A percentile compares a stretch with the other conserved stretches of the same genome.
Evolutionary conservation across 2,888 invertebrate species (phyloP).

Genomic region (Anthrax anthrax): DNA sequence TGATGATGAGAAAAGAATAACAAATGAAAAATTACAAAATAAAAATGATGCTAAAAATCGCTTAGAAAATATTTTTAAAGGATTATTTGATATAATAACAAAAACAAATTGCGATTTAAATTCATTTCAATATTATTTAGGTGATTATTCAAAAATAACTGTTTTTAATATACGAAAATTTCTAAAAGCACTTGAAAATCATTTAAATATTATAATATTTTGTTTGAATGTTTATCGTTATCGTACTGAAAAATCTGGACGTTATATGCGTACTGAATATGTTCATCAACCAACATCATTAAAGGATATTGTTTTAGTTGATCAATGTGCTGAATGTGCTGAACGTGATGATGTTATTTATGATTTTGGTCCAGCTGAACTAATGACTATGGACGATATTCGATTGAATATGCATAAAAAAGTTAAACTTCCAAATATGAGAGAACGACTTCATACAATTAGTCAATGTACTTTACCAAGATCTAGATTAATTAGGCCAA

Average conservation of each 20-base stretch:
- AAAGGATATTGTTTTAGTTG: constrained; percentile 34
- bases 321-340: constrained; percentile 34
- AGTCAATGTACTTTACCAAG: constrained; percentile 30
- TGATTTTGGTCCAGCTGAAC: constrained; percentile 22
- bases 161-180: constrained; percentile 41
- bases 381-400: constrained; percentile 11
- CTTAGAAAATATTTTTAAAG: constrained; percentile 20
- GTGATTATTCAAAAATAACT: constrained; percentile 44
- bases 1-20: constrained; percentile 14
- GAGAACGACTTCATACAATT: constrained; percentile 31
- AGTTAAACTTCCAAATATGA: constrained; percentile 31
- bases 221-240: too few relatives aligned
- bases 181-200: constrained; percentile 7
- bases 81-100: constrained; percentile 27
- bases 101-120: constrained; percentile 37
- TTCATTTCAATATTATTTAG: constrained; percentile 37
- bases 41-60: constrained; percentile 18
- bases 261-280: neutral
- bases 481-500: constrained; percentile 18
- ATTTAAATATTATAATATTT: neutral
- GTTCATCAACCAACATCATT: constrained; percentile 33
- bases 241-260: neutral
- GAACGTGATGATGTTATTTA: constrained; percentile 31
- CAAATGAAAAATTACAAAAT: constrained; percentile 15
- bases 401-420: constrained; percentile 27